Evolutionary conservation across 2,888 invertebrate species (phyloP).

Genomic region (Plebejus argus): DNA sequence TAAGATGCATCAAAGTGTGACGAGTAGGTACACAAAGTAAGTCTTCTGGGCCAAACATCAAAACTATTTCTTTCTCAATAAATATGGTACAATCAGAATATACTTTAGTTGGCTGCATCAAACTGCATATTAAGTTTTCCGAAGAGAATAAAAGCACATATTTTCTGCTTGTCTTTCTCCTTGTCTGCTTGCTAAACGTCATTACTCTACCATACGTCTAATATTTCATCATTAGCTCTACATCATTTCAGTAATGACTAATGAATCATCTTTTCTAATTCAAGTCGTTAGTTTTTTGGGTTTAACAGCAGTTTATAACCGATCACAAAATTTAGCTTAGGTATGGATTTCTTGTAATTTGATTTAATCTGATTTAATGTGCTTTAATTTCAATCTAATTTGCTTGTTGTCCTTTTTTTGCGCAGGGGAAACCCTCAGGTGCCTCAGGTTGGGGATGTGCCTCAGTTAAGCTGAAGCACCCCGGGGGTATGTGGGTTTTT

Average conservation of each 20-base stretch:
- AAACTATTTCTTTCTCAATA: background rate
- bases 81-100: background rate
- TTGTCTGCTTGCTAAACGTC: background rate
- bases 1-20: constrained; percentile 1
- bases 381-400: background rate
- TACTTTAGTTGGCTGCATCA: background rate
- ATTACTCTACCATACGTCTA: background rate
- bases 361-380: too few species aligned
- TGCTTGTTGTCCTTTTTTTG: background rate
- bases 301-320: background rate
- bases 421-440: too few species aligned
- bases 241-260: background rate
- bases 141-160: background rate
- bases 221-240: background rate
- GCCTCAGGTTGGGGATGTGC: too few species aligned
- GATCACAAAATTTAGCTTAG: background rate
- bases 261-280: background rate
- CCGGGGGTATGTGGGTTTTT: too few species aligned
- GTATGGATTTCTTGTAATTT: background rate
- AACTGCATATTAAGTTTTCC: background rate
- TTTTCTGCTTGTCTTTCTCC: background rate
- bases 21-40: background rate
- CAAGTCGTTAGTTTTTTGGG: background rate
- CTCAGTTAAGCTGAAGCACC: too few species aligned
- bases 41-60: background rate